Percentiles rank a stretch among this genome's conserved stretches.
Evolutionary conservation across 2,888 invertebrate genomes (phyloP).

Genomic region (Oligia latruncula): DNA sequence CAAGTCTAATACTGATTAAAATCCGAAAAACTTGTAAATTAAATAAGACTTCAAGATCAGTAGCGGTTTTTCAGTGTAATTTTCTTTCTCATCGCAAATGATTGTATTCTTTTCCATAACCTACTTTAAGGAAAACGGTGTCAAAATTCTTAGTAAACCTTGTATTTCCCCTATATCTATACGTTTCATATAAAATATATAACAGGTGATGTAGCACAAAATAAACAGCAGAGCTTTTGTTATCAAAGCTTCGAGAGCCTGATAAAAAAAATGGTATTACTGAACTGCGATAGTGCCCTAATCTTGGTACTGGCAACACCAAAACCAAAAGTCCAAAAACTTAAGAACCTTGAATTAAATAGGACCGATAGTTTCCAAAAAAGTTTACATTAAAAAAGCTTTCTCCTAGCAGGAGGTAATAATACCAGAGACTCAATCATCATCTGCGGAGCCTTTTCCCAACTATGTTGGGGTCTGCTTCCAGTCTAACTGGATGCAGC

Average conservation of each 20-base stretch:
- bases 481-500: too few species aligned
- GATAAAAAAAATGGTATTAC: constrained; percentile 72
- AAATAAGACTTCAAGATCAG: not conserved
- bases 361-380: not conserved
- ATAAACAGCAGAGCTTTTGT: constrained; percentile 70
- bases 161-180: not conserved
- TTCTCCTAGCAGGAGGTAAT: not conserved
- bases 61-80: not conserved
- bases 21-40: not conserved
- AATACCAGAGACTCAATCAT: too few species aligned
- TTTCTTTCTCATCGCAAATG: not conserved
- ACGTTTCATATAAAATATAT: constrained; percentile 45
- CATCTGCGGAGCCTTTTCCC: too few species aligned
- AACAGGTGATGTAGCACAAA: constrained; percentile 46
- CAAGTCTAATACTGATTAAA: not conserved
- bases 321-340: constrained; percentile 41
- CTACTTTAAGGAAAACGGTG: not conserved
- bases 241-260: constrained; percentile 68
- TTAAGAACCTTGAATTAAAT: not conserved
- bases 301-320: constrained; percentile 64
- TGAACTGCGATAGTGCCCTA: constrained; percentile 63
- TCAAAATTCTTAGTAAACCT: not conserved
- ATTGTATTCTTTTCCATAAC: not conserved
- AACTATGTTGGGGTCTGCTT: too few species aligned
- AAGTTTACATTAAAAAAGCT: not conserved